Base-by-base conservation (phyloP, 2,113 vertebrate species). In the Ceyx cyanopectus region DNA sequence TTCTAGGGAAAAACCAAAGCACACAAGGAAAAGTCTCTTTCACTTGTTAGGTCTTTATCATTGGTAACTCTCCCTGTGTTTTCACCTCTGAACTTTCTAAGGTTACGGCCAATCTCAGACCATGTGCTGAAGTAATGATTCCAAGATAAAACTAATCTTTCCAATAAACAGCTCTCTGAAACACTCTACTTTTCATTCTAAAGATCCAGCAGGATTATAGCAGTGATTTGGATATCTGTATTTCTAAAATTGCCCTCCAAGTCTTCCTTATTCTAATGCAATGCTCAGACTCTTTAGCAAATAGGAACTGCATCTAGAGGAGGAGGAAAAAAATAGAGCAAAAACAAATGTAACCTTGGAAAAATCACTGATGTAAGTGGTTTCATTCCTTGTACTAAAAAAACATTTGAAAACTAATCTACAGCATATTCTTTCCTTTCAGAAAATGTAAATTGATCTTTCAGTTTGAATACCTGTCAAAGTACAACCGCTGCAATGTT, bases 371-470 rank as follows among this genome's bases (percentile, higher is more conserved):
- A 41, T 81, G 43, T 65, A 90, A 95, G 63, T 88, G 73, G 86
- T 81, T 96, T 89, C 67, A 74, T 94, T 94, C 76, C 72, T 46
- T 83, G 50, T 89, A 90, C 69, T 70, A 85, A 93, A 96, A 96
- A 96, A 53, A n/a, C 76, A 89, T 94, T 91, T 95, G 74, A 87
- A 96, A 96, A 94, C 73, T 88, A 94, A 96, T 95, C 61, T 87
- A 79, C 85, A 95, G 46, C 74, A 45, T 76, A 87, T 90, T 73
- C 51, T 70, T 93, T 76, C 77, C 78, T 85, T 94, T 90, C 88
- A 95, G 84, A 93, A 96, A 90, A 96, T 76, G 69, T 76, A 96
- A 96, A 97, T 87, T 81, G 79, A 90, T 81, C 85, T 90, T 90
- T 87, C 89, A 81, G 41, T 90, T 95, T 79, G 92, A 96, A 94